Percentiles rank a stretch among this genome's conserved stretches.
Evolutionary conservation across 2,888 invertebrate genomes (phyloP).

Genomic region (Phymatocera aterrima): DNA sequence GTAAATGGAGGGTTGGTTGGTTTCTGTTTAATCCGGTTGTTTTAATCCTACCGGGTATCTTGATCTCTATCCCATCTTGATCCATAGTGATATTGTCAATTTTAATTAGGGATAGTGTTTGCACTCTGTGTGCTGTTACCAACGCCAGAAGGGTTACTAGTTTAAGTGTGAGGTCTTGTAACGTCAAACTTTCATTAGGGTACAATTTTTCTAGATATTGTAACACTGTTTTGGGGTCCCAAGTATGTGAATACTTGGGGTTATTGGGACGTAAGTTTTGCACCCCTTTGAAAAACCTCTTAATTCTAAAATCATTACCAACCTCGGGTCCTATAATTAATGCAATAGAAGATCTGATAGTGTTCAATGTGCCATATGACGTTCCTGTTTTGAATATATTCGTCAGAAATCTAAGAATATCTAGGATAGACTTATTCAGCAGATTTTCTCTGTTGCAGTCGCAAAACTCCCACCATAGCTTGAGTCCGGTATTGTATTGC

Average conservation of each 20-base stretch:
- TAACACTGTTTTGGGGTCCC: background rate
- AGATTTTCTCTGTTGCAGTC: background rate
- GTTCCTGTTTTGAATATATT: background rate
- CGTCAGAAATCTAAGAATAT: background rate
- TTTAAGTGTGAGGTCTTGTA: too few species aligned
- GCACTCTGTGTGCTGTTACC: too few species aligned
- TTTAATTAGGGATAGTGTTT: background rate
- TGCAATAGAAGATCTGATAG: background rate
- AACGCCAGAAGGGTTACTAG: background rate
- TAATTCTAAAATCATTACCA: background rate
- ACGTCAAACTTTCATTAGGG: background rate
- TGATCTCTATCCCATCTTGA: background rate
- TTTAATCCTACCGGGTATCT: background rate
- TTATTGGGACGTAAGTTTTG: background rate
- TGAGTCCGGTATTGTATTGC: constrained; percentile 41
- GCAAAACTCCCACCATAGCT: constrained; percentile 43
- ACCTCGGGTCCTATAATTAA: constrained; percentile 2
- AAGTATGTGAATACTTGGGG: background rate
- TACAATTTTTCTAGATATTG: background rate
- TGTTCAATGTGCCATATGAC: background rate
- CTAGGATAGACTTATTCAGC: background rate
- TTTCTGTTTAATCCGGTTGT: background rate
- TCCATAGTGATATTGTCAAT: background rate
- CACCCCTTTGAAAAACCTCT: background rate
- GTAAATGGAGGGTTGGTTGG: background rate